Conservation (phyloP, 2,888 invertebrate species). For the Acleris sparsana region DNA sequence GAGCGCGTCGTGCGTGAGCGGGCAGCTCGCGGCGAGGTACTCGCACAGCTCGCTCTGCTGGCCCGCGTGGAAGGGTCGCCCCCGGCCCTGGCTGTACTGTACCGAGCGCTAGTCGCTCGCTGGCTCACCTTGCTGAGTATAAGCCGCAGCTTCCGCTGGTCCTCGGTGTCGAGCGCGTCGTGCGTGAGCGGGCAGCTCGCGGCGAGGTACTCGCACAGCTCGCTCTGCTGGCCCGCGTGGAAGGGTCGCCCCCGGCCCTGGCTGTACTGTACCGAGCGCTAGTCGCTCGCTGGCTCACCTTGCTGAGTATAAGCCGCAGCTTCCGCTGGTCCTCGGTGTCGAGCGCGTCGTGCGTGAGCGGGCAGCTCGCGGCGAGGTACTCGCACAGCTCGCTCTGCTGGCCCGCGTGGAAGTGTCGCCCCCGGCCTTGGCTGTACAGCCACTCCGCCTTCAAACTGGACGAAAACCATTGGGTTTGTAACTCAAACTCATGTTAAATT, state of each 20-base stretch:
- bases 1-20: slow-evolving; percentile 90
- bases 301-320: slow-evolving; percentile 91
- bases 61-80: slow-evolving; percentile 92
- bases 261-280: slow-evolving; percentile 83
- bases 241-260: slow-evolving; percentile 95
- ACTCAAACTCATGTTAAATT: too few species aligned
- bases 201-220: slow-evolving; percentile 91
- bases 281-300: slow-evolving; percentile 61
- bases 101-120: too few species aligned
- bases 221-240: slow-evolving; percentile 92
- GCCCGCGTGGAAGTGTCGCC: slow-evolving; percentile 92
- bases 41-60: slow-evolving; percentile 92
- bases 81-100: slow-evolving; percentile 93
- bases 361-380: slow-evolving; percentile 93
- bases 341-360: slow-evolving; percentile 90
- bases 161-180: slow-evolving; percentile 91
- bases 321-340: slow-evolving; percentile 95
- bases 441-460: slow-evolving; percentile 95
- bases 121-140: slow-evolving; percentile 88
- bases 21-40: slow-evolving; percentile 93
- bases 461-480: not conserved
- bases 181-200: slow-evolving; percentile 93
- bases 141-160: slow-evolving; percentile 92
- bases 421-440: slow-evolving; percentile 97
- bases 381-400: slow-evolving; percentile 92